Evolutionary conservation across 1,140 invertebrate genomes (phyloP).

Genomic region (Idris sp.): DNA sequence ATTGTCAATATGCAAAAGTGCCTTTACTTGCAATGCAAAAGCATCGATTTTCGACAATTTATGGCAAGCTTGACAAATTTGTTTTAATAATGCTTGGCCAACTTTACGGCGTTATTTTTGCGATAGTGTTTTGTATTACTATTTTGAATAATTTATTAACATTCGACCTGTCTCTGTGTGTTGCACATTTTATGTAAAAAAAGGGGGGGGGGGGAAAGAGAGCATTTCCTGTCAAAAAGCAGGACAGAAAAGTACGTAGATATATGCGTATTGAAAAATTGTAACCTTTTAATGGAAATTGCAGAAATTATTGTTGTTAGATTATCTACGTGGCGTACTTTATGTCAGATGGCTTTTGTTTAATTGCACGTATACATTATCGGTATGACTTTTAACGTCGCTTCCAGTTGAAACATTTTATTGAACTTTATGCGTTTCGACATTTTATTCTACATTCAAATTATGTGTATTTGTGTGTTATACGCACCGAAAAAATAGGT

Average conservation of each 20-base stretch:
- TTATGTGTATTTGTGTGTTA: no score
- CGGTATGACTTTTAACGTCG: constrained; percentile 30
- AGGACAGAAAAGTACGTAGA: constrained; percentile 21
- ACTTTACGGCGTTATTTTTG: constrained; percentile 55
- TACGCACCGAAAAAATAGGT: no score
- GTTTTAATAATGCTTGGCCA: constrained; percentile 55
- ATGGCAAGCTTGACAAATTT: constrained; percentile 57
- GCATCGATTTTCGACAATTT: constrained; percentile 56
- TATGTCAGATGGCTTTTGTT: constrained; percentile 37
- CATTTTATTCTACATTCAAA: constrained; percentile 1
- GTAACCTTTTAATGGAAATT: constrained; percentile 54
- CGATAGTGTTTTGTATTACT: constrained; percentile 56
- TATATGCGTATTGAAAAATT: constrained; percentile 56
- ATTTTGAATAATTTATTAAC: constrained; percentile 61
- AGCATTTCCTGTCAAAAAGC: constrained; percentile 30
- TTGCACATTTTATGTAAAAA: constrained; percentile 25
- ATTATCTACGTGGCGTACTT: constrained; percentile 39
- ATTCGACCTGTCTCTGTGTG: no score
- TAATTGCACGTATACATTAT: constrained; percentile 40
- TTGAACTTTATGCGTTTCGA: constrained; percentile 5
- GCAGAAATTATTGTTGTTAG: constrained; percentile 55
- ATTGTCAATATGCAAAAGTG: constrained; percentile 64
- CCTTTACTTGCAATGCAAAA: constrained; percentile 58
- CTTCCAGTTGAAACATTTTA: constrained; percentile 18
- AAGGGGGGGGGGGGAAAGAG: constrained; percentile 6